phyloP scores from a whole-genome alignment of 2,888 invertebrate genomes.

The Nipponacmea schrenckii region DNA sequence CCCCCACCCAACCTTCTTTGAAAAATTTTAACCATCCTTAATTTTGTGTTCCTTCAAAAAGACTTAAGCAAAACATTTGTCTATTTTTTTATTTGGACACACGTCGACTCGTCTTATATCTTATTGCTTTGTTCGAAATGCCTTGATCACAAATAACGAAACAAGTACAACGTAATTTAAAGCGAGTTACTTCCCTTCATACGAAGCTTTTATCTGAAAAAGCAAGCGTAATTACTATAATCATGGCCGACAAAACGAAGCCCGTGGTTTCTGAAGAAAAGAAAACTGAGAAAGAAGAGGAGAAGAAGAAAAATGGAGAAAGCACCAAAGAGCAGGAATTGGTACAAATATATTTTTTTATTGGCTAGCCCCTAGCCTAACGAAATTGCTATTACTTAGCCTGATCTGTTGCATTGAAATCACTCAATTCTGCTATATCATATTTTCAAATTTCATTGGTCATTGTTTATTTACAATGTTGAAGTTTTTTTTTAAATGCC shows the following conservation, averaged over 20 bases:
- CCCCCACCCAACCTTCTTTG: too few species aligned
- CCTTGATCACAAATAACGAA: too few species aligned
- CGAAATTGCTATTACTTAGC: conserved; percentile 16
- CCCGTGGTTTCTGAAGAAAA: conserved; percentile 58
- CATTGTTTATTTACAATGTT: neutral
- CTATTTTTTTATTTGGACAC: too few species aligned
- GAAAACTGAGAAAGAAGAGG: conserved; percentile 65
- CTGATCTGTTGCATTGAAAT: neutral
- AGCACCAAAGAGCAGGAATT: conserved; percentile 69
- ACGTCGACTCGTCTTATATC: too few species aligned
- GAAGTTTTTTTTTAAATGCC: neutral
- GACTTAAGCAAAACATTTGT: too few species aligned
- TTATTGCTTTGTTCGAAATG: too few species aligned
- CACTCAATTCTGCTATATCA: neutral
- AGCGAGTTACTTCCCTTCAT: too few species aligned
- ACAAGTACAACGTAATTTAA: too few species aligned
- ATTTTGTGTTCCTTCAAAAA: too few species aligned
- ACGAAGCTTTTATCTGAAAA: too few species aligned
- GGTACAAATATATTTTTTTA: conserved; percentile 35
- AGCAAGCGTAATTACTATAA: conserved; percentile 30
- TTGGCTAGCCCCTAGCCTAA: too few species aligned
- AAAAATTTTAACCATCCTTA: too few species aligned
- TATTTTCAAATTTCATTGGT: neutral
- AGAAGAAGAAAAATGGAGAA: conserved; percentile 70
- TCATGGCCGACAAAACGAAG: conserved; percentile 67